Base-by-base conservation (phyloP, 2,113 vertebrate species). In the Barnardius zonarius region DNA sequence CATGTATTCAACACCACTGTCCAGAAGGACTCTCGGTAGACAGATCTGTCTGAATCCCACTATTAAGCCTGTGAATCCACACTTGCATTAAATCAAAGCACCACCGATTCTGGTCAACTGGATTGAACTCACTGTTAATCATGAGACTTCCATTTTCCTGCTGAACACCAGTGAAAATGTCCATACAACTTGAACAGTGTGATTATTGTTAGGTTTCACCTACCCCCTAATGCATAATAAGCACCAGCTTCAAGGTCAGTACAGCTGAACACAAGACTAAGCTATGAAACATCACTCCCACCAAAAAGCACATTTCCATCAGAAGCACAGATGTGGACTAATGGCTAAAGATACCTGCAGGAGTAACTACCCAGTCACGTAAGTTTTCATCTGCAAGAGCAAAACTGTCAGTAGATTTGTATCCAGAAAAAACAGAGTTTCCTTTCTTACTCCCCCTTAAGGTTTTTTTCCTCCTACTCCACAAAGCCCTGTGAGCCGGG, bases 51-150 rank as follows among this genome's bases (percentile, higher is more conserved):
- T 23, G 46, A 70, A 37, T 28, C 25, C 62, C 52, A 35, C 30
- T 27, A 8, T 10, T 33, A 19, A 61, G 39, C 43, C 68, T 64
- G 27, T 13, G 49, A 69, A 55, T 30, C 49, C 57, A 72, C 51
- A 25, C 35, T 77, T 12, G 14, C 16, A 59, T 51, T 43, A 31
- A 62, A 3, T 20, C 4, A 25, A 35, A 10, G 57, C 33, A 59
- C 57, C 22, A 17, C n/a, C 24, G 70, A 4, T 22, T 72, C 24
- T 31, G 8, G 10, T 41, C 64, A 41, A 19, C 12, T 9, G 27
- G 17, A 13, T 17, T 23, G 35, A 27, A 37, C 28, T 46, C 0
- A 0, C 51, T 49, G 10, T 20, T 59, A 31, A 31, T 6, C 4
- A 10, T 3, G 28, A 66, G 12, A 25, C 25, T 76, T 82, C 28